Conservation (phyloP, 1,140 invertebrate species). For the Brachystomella parvula region DNA sequence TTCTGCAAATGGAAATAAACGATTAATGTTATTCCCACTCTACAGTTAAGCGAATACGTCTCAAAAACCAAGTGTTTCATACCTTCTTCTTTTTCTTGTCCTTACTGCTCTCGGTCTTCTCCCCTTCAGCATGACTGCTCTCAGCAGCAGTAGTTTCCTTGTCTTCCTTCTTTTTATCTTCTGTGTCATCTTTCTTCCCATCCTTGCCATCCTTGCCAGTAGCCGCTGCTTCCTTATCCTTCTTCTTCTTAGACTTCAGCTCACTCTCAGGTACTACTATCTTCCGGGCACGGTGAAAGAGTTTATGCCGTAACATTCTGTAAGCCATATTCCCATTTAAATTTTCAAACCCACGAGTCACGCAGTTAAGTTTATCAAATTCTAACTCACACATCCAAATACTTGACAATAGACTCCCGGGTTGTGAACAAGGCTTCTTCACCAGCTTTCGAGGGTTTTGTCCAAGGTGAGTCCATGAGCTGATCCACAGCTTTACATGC, state of each 20-base stretch:
- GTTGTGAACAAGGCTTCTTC: constrained; percentile 70
- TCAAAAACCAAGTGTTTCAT: background rate
- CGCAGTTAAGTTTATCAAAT: background rate
- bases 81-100: constrained; percentile 14
- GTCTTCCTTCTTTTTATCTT: constrained; percentile 48
- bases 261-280: constrained; percentile 68
- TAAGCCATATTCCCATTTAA: constrained; percentile 22
- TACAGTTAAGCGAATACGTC: too few relatives aligned
- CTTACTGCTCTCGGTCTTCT: constrained; percentile 40
- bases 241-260: constrained; percentile 55
- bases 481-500: constrained; percentile 81
- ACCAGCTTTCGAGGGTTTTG: constrained; percentile 52
- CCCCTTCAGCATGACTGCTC: constrained; percentile 49
- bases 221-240: constrained; percentile 46
- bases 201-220: constrained; percentile 55
- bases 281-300: constrained; percentile 91
- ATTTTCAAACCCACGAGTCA: constrained; percentile 32
- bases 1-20: constrained; percentile 24
- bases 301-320: constrained; percentile 79
- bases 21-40: background rate
- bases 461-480: constrained; percentile 86
- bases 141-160: constrained; percentile 46
- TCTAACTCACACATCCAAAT: constrained; percentile 56
- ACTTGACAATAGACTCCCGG: constrained; percentile 68
- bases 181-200: constrained; percentile 55